Evolutionary conservation across 2,113 vertebrate species (phyloP).

Genomic region (Oxygymnocypris stewartii): DNA sequence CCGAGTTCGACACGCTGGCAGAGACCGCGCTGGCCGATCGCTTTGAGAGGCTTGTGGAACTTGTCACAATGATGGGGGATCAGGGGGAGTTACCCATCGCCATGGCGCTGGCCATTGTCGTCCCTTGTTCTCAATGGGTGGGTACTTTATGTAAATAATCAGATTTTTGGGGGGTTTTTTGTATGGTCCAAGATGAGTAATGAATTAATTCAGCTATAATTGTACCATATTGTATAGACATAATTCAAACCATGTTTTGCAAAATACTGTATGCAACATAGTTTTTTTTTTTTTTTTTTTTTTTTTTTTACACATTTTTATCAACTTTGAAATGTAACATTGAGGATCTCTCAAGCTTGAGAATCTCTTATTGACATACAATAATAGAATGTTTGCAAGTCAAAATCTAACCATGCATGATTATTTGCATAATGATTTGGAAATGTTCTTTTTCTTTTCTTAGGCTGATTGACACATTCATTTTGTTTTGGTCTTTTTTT

Average conservation of each 20-base stretch:
- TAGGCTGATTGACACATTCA: not conserved
- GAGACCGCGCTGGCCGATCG: slow-evolving; percentile 95
- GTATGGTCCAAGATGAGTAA: not conserved
- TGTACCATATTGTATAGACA: not conserved
- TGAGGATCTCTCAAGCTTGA: not conserved
- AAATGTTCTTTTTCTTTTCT: not conserved
- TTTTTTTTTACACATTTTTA: not conserved
- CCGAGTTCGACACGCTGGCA: slow-evolving; percentile 93
- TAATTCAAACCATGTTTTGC: not conserved
- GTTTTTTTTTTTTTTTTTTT: no score
- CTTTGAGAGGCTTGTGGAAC: slow-evolving; percentile 93
- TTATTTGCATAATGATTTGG: slow-evolving; percentile 16
- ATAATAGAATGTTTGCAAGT: not conserved
- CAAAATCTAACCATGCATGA: not conserved
- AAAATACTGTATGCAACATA: not conserved
- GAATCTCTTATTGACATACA: not conserved
- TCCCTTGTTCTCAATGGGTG: slow-evolving; percentile 97
- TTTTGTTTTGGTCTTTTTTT: not conserved
- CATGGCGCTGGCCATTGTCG: slow-evolving; percentile 97
- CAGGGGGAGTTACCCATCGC: slow-evolving; percentile 97
- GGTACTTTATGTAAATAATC: slow-evolving; percentile 58
- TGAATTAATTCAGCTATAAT: not conserved
- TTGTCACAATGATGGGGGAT: slow-evolving; percentile 99
- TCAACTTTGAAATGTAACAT: not conserved
- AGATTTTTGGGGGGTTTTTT: not conserved